Evolutionary conservation across 2,113 vertebrate species (phyloP).

Genomic region (Notechis scutatus): DNA sequence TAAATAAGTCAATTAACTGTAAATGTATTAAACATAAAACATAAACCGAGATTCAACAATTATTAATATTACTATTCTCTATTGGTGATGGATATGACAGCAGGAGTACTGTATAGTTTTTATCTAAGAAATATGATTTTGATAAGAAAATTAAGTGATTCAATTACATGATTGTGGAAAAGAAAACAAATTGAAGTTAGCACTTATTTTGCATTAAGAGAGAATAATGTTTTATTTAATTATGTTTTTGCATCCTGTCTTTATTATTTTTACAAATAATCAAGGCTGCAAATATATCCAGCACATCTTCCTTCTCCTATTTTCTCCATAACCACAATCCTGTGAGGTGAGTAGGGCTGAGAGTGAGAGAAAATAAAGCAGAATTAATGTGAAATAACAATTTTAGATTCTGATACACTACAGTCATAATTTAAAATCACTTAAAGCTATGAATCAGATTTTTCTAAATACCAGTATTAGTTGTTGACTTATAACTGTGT

Average conservation of each 20-base stretch:
- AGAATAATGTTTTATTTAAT: constrained; percentile 1
- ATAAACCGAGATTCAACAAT: background rate
- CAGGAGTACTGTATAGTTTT: constrained; percentile 3
- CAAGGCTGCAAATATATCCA: background rate
- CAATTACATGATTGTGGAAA: background rate
- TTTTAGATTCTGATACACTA: background rate
- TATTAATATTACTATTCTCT: rapidly evolving
- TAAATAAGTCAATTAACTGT: background rate
- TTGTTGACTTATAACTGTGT: background rate
- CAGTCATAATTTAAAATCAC: background rate
- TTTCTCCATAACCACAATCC: background rate
- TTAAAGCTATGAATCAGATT: background rate
- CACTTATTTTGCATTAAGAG: constrained; percentile 23
- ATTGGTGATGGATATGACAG: constrained; percentile 2
- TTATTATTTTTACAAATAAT: background rate
- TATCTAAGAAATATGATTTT: constrained; percentile 28
- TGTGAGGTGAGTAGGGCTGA: background rate
- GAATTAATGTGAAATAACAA: background rate
- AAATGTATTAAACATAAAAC: constrained; percentile 1
- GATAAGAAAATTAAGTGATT: background rate
- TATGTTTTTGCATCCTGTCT: background rate
- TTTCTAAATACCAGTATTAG: background rate
- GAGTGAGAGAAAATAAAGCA: background rate
- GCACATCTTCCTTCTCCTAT: background rate
- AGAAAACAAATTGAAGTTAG: constrained; percentile 29